Base-by-base conservation (phyloP, 2,888 invertebrate genomes). In the Danaus chrysippus region DNA sequence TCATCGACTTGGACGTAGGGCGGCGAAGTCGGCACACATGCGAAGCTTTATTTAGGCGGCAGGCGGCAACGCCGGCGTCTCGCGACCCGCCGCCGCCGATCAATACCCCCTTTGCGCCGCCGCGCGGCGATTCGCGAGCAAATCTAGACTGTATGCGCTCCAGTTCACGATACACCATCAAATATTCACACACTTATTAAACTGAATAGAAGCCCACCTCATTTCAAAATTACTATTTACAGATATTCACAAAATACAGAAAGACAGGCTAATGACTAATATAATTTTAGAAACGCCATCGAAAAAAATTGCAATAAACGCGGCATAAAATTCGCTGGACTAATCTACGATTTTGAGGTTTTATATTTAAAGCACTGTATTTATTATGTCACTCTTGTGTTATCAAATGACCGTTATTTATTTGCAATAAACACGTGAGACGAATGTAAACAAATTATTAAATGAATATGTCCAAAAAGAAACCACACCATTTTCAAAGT, bases 41-140 rank as follows among this genome's bases (percentile, higher is more conserved):
- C 86, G 76, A 82, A 87, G 88, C 87, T 89, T 89, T 88, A 89
- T 90, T 90, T 91, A 90, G 88, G 89, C 87, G 87, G 87, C 86
- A 74, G 81, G 79, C 79, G 79, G 79, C 79, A 83, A 86, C 88
- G 88, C 86, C 88, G 85, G 87, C 87, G 87, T 87, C 89, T 88
- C 83, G 83, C 85, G 82, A 78, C 83, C 79, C 83, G 81, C 79
- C 81, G 78, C 79, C 83, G 82, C 82, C 89, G 89, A 91, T 91
- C 91, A 90, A 91, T 91, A 91, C 87, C 83, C 86, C 73, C 85
- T 76, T 79, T 86, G 90, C 90, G 91, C 90, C 90, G 89, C 78
- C 87, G 90, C 90, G 87, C 79, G 80, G 78, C 85, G 81, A 75
- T 75, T 77, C 69, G 71, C 85, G 76, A 79, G 77, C 86, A 76